These are phyloP conservation scores for Theocolax elegans DNA, from an alignment of 1,140 invertebrate species.

Conservation along the genomic window DNA sequence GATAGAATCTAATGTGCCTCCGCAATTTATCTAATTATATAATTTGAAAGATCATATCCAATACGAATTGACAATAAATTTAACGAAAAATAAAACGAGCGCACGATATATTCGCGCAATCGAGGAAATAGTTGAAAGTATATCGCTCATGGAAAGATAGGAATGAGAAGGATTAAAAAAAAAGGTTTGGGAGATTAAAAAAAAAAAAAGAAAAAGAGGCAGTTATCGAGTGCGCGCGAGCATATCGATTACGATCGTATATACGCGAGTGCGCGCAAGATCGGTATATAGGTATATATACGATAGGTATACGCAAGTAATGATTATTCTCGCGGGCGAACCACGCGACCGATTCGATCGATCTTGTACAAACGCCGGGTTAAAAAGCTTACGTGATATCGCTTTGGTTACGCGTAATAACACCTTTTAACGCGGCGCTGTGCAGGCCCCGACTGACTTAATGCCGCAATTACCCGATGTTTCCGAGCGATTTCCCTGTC, in stretches of 20 bases:
- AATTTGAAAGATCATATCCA: not conserved
- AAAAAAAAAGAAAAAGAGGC: not conserved
- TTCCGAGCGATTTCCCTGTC: conserved; percentile 35
- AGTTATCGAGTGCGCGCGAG: conserved; percentile 28
- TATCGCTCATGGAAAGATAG: not conserved
- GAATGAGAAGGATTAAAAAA: not conserved
- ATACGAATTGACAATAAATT: too few species aligned
- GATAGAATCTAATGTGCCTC: too few species aligned
- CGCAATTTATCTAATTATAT: too few species aligned
- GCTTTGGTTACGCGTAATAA: conserved; percentile 55
- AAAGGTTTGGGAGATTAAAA: not conserved
- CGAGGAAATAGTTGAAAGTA: not conserved
- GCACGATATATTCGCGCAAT: not conserved
- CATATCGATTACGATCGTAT: conserved; percentile 41
- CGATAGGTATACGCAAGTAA: not conserved
- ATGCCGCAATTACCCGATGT: conserved; percentile 36
- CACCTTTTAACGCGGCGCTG: conserved; percentile 51
- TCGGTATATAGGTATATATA: too few species aligned
- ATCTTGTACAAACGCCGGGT: conserved; percentile 44
- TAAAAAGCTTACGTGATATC: conserved; percentile 40
- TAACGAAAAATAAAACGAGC: not conserved
- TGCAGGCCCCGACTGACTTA: conserved; percentile 4
- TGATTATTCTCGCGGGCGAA: conserved; percentile 26
- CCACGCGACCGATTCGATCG: conserved; percentile 35
- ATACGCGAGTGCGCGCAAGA: not conserved